These are phyloP conservation scores for Epirrita christyi DNA, from an alignment of 2,888 invertebrate species.

Conservation along the genomic window DNA sequence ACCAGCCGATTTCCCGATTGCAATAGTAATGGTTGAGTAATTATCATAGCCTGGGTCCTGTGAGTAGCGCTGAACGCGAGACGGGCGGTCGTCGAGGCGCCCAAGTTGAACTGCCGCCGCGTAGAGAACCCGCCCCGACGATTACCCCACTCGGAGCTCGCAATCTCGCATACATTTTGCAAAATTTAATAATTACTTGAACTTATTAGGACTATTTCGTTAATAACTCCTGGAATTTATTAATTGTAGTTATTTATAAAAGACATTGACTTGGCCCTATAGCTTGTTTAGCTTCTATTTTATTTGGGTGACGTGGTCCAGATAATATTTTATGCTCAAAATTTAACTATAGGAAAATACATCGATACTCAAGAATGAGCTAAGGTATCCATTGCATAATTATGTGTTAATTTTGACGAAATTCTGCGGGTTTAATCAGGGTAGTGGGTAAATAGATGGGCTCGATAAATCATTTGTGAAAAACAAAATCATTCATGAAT, in stretches of 20 bases:
- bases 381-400: too few relatives aligned
- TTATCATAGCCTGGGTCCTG: constrained; percentile 43
- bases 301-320: not conserved
- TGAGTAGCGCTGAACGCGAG: constrained; percentile 46
- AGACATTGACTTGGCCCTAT: not conserved
- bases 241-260: not conserved
- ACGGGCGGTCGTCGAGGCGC: constrained; percentile 67
- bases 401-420: too few relatives aligned
- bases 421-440: too few relatives aligned
- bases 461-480: too few relatives aligned
- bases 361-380: too few relatives aligned
- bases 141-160: constrained; percentile 71
- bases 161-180: constrained; percentile 61
- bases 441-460: too few relatives aligned
- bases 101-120: constrained; percentile 81
- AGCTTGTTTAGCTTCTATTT: not conserved
- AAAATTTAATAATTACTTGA: constrained; percentile 23
- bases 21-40: constrained; percentile 39
- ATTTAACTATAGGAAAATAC: too few relatives aligned
- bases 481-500: too few relatives aligned
- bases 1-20: constrained; percentile 44
- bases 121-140: constrained; percentile 63
- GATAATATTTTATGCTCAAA: not conserved
- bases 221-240: constrained; percentile 1
- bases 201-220: constrained; percentile 16